Conservation (phyloP, 1,140 invertebrate genomes). For the Pinna nobilis region DNA sequence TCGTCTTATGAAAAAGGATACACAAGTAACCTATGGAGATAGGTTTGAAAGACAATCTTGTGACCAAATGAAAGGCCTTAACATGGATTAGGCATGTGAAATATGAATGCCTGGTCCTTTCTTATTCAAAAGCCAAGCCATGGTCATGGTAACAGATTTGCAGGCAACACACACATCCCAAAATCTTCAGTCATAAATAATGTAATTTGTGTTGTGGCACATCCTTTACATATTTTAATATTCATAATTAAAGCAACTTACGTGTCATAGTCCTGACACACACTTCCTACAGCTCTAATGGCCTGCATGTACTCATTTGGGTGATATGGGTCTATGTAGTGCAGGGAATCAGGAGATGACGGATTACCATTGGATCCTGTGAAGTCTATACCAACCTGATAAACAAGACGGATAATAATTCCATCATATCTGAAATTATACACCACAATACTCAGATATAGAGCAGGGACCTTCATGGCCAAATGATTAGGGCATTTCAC, state of each 20-base stretch:
- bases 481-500: no score
- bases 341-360: conserved; percentile 76
- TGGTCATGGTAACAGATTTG: not conserved
- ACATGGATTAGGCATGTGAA: no score
- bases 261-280: conserved; percentile 81
- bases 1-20: no score
- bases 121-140: no score
- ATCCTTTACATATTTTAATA: no score
- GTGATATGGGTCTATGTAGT: conserved; percentile 64
- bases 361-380: conserved; percentile 83
- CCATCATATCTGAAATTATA: not conserved
- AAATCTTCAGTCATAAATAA: no score
- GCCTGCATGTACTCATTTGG: conserved; percentile 75
- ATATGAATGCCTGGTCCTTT: no score
- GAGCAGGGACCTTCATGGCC: not conserved
- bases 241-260: conserved; percentile 39
- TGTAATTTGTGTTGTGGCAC: no score
- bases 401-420: conserved; percentile 15
- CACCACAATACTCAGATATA: not conserved
- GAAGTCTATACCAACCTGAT: conserved; percentile 79
- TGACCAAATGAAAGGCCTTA: no score
- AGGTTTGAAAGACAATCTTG: no score
- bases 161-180: not conserved
- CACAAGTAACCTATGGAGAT: no score
- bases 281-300: conserved; percentile 78